These are phyloP conservation scores for Geophilus truncorum DNA, from an alignment of 2,888 invertebrate genomes.

Conservation along the genomic window DNA sequence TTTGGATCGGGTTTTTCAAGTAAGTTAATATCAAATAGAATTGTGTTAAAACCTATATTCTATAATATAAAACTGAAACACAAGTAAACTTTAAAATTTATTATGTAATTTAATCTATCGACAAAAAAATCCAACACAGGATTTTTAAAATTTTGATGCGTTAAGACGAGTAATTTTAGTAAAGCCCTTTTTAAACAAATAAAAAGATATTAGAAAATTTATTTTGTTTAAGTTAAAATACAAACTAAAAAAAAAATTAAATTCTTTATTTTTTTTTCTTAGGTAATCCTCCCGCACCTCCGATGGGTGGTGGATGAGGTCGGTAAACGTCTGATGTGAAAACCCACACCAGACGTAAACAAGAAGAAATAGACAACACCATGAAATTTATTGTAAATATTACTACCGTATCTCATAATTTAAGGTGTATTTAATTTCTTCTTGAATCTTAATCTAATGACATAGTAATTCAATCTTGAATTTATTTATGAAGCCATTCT, in stretches of 20 bases:
- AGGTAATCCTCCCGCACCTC: neutral
- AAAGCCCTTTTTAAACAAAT: too few relatives aligned
- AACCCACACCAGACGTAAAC: neutral
- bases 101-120: too few relatives aligned
- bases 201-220: too few relatives aligned
- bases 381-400: neutral
- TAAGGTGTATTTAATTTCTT: neutral
- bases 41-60: too few relatives aligned
- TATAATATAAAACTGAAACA: too few relatives aligned
- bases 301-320: slow-evolving; percentile 29
- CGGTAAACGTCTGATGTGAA: slow-evolving; percentile 2
- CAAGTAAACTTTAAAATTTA: too few relatives aligned
- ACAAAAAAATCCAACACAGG: too few relatives aligned
- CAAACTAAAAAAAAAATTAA: neutral
- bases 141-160: too few relatives aligned
- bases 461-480: neutral
- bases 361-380: neutral
- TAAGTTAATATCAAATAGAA: slow-evolving; percentile 3
- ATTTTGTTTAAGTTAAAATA: neutral
- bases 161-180: too few relatives aligned
- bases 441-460: neutral
- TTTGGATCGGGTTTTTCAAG: neutral
- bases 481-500: neutral
- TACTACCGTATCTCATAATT: neutral
- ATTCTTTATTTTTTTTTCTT: neutral